Percentiles rank a stretch among this genome's conserved stretches.
These are phyloP conservation scores for Platycercus adscitus DNA, from an alignment of 2,113 vertebrate genomes.

Conservation along the genomic window DNA sequence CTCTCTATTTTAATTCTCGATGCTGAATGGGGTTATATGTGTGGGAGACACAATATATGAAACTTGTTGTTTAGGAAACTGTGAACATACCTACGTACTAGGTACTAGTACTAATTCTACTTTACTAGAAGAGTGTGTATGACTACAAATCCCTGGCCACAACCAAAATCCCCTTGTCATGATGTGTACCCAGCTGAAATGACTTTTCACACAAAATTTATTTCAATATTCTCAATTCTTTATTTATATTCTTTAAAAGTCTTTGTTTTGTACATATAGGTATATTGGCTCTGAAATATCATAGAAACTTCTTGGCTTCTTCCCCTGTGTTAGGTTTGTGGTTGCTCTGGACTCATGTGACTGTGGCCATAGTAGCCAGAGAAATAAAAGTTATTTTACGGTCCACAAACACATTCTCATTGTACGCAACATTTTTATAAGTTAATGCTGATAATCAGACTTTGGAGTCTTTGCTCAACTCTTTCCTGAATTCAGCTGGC, in stretches of 20 bases:
- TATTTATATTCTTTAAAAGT: not conserved
- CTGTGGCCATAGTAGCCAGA: not conserved
- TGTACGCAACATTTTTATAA: not conserved
- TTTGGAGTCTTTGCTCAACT: not conserved
- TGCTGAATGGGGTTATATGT: not conserved
- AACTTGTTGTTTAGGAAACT: not conserved
- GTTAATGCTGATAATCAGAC: not conserved
- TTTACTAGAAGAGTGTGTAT: not conserved
- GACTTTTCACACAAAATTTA: not conserved
- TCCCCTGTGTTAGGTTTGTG: not conserved
- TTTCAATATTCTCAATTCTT: not conserved
- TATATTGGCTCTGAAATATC: not conserved
- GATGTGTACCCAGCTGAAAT: not conserved
- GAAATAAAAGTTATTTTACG: not conserved
- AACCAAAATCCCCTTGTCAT: not conserved
- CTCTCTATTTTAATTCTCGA: conserved; percentile 24
- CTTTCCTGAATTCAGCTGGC: not conserved
- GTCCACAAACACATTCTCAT: not conserved
- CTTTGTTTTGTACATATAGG: not conserved
- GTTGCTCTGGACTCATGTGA: not conserved
- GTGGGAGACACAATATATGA: not conserved
- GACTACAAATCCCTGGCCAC: not conserved
- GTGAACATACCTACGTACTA: not conserved
- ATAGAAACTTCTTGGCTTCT: not conserved
- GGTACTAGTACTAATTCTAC: not conserved